Conservation (phyloP, 2,113 vertebrate species). For the Cyprinodon variegatus region DNA sequence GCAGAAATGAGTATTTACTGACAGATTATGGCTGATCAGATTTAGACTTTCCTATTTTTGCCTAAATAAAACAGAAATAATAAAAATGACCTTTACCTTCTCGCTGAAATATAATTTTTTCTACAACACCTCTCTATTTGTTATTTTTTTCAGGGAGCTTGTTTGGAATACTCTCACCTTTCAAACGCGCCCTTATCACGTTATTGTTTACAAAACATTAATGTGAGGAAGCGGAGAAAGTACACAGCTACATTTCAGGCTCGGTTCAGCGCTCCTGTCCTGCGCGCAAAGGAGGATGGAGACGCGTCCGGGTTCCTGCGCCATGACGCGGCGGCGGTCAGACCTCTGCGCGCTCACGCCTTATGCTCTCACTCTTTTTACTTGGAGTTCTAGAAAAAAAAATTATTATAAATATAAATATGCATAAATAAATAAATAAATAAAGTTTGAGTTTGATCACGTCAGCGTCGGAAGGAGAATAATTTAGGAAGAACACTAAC, state of each 20-base stretch:
- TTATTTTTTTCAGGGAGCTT: conserved; percentile 57
- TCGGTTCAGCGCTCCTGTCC: conserved; percentile 9
- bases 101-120: conserved; percentile 39
- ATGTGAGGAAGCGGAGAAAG: conserved; percentile 68
- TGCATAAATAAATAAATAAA: not conserved
- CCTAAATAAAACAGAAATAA: not conserved
- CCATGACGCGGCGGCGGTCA: not conserved
- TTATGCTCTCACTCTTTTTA: not conserved
- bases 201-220: conserved; percentile 76
- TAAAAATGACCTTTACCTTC: not conserved
- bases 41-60: too few species aligned
- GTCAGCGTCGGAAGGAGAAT: not conserved
- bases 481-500: not conserved
- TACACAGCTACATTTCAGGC: conserved; percentile 52
- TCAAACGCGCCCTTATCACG: conserved; percentile 73
- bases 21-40: too few species aligned
- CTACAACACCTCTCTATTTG: conserved; percentile 60
- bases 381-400: not conserved
- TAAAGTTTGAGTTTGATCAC: not conserved
- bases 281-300: conserved; percentile 20
- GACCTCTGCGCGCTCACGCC: not conserved
- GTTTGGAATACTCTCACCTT: conserved; percentile 66
- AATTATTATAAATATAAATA: not conserved
- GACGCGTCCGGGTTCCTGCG: conserved; percentile 6
- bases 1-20: too few species aligned